Evolutionary conservation across 2,797 vertebrate genomes (phyloP).

Genomic region (Phalloptychus januarius): DNA sequence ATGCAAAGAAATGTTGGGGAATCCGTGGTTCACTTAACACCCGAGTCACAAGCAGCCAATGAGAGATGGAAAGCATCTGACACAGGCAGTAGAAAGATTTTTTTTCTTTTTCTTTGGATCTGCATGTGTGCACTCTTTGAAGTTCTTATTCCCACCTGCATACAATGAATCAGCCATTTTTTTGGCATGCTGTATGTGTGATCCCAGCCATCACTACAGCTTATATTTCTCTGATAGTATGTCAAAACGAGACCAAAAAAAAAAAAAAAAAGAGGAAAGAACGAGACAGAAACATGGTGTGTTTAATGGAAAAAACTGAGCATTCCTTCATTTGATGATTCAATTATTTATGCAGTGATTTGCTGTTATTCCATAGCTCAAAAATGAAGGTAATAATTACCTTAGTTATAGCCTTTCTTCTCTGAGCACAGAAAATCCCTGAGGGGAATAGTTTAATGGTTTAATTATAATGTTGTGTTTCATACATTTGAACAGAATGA

Average conservation of each 20-base stretch:
- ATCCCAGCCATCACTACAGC: conserved; percentile 29
- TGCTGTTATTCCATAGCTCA: conserved; percentile 53
- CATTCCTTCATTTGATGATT: conserved; percentile 47
- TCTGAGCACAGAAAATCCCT: conserved; percentile 68
- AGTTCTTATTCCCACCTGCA: conserved; percentile 55
- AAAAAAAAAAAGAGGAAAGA: no score
- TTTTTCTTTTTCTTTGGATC: conserved; percentile 27
- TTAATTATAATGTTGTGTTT: conserved; percentile 74
- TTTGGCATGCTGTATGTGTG: conserved; percentile 33
- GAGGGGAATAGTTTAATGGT: conserved; percentile 72
- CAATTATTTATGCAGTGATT: conserved; percentile 63
- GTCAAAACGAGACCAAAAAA: conserved; percentile 1
- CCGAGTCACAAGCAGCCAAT: conserved; percentile 36
- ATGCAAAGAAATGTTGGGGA: conserved; percentile 49
- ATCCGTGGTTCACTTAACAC: conserved; percentile 59
- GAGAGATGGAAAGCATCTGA: conserved; percentile 55
- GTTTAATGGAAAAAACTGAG: conserved; percentile 36
- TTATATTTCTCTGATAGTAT: conserved; percentile 8
- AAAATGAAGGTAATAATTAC: conserved; percentile 71
- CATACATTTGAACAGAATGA: conserved; percentile 55
- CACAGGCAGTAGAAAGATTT: conserved; percentile 15
- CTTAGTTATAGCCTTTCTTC: conserved; percentile 53
- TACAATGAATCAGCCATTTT: conserved; percentile 54
- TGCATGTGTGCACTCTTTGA: conserved; percentile 55
- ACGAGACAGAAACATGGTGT: conserved; percentile 3